Evolutionary conservation across 2,113 vertebrate genomes (phyloP), one percentile per base, ranked within the genome.

Genomic region (Muntiacus muntjak): DNA sequence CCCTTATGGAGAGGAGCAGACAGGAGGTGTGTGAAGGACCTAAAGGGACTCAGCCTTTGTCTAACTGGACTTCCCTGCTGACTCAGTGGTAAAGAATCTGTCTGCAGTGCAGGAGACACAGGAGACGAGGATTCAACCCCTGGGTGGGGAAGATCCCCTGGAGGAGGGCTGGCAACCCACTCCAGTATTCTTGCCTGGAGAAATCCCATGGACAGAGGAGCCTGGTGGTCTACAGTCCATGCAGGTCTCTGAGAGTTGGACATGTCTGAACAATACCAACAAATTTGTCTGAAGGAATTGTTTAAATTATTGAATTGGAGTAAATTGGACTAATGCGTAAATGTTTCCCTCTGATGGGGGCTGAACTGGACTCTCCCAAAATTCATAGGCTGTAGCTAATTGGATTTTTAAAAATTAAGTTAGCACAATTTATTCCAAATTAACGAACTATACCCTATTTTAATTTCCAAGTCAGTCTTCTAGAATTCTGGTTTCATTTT

Each of bases 401-500:
- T 40, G 57, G 13, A n/a, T 45, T 92, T 57, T 19, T 12, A 78
- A 52, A 95, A 84, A n/a, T 43, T 76, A 78, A 76, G 74, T 57
- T 33, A 82, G 84, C 15, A 47, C 36, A 40, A 52, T n/a, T 81
- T 93, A 79, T 84, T 93, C 30, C 55, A 79, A 74, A 90, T 17
- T 54, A 62, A 82, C 10, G 26, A 87, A 62, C 23, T 33, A 36
- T 36, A 57, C 3, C 19, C 2, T 58, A 81, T 74, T 91, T 95
- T 71, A n/a, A 93, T 85, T 43, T 64, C 54, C 45, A 91, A 92
- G 54, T 82, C 76, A 55, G 28, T 83, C 76, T 92, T 87, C 6
- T 1, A 92, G 19, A 82, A 74, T 45, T 82, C 43, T 84, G n/a
- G 25, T 55, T 87, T 91, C 50, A 58, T 55, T 23, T 45, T 52